Conservation (phyloP, 2,113 vertebrate species). For the Chloroceryle aenea region DNA sequence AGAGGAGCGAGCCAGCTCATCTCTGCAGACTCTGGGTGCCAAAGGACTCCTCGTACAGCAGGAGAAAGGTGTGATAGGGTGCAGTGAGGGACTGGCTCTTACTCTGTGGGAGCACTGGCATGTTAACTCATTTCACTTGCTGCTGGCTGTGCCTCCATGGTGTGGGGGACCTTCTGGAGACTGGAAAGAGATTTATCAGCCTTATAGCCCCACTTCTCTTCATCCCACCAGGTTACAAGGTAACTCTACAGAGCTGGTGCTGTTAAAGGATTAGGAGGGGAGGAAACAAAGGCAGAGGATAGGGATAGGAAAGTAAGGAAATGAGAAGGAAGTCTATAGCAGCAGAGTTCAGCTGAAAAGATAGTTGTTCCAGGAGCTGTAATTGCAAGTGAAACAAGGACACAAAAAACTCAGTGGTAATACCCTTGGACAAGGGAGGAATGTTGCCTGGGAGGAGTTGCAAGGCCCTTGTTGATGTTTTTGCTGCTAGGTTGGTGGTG, state of each 20-base stretch:
- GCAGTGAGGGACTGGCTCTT: background rate
- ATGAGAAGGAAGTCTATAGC: background rate
- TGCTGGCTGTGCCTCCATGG: background rate
- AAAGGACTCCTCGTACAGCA: background rate
- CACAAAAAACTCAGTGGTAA: background rate
- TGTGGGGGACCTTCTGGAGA: background rate
- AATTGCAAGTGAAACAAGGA: background rate
- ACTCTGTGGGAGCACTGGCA: rapidly evolving
- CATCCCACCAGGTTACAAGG: background rate
- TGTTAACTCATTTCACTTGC: rapidly evolving
- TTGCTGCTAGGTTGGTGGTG: background rate
- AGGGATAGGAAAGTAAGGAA: background rate
- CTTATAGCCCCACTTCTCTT: background rate
- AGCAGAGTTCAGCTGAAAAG: background rate
- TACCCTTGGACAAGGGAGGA: background rate
- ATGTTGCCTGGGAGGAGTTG: conserved; percentile 18
- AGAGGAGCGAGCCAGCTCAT: background rate
- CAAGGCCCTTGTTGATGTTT: background rate
- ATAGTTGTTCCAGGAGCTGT: background rate
- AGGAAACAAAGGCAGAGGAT: no score
- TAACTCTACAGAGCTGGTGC: background rate
- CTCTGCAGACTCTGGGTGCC: background rate
- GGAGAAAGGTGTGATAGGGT: background rate
- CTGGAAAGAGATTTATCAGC: background rate
- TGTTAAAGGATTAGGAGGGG: background rate